Conservation (phyloP, 64 coral and sea anemone genomes). For the Astreopora myriophthalma region DNA sequence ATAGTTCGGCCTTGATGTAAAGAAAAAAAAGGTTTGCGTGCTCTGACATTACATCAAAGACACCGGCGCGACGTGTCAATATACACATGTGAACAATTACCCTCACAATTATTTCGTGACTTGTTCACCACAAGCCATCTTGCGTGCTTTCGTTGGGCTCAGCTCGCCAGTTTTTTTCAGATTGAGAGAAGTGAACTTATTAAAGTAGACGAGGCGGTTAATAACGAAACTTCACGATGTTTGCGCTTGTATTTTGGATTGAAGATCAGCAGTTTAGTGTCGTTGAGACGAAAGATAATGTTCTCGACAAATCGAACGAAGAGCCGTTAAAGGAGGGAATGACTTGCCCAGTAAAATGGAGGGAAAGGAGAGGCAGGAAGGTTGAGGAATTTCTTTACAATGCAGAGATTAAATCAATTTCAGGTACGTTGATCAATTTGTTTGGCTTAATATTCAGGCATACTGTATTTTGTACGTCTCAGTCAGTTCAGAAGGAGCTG, state of each 20-base stretch:
- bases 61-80: too few relatives aligned
- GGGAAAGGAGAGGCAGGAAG: neutral
- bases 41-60: too few relatives aligned
- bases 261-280: neutral
- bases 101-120: too few relatives aligned
- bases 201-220: too few relatives aligned
- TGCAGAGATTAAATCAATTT: neutral
- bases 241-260: neutral
- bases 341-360: neutral
- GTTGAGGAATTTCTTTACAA: neutral
- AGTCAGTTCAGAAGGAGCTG: too few relatives aligned
- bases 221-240: neutral
- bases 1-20: too few relatives aligned
- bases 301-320: neutral
- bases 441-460: neutral
- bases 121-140: too few relatives aligned
- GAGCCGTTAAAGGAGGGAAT: neutral
- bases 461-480: neutral
- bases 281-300: neutral
- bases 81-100: too few relatives aligned
- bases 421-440: neutral
- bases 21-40: too few relatives aligned
- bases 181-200: too few relatives aligned
- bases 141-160: too few relatives aligned
- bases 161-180: neutral